Evolutionary conservation across 2,797 vertebrate genomes (phyloP).

Genomic region (Silurus lanzhouensis): DNA sequence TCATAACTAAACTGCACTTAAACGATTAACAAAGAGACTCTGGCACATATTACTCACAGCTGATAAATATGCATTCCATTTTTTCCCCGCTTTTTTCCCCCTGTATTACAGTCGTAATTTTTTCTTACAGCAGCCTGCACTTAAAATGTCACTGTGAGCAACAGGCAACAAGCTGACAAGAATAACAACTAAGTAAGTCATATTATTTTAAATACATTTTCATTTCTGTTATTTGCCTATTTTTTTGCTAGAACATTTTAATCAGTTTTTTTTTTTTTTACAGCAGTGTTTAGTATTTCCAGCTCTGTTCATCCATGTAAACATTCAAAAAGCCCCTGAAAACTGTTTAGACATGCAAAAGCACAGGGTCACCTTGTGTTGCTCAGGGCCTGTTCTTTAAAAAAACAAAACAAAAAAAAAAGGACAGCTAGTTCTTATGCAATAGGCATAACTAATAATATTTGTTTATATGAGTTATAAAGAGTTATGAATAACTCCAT

Average conservation of each 20-base stretch:
- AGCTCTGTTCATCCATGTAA: conserved; percentile 15
- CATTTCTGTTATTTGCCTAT: background rate
- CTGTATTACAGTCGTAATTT: background rate
- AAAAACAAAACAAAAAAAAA: background rate
- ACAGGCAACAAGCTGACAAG: background rate
- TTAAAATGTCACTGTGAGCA: conserved; percentile 5
- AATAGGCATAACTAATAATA: background rate
- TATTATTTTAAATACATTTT: background rate
- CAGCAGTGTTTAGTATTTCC: conserved; percentile 25
- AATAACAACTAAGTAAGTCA: background rate
- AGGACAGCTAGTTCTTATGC: background rate
- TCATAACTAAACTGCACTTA: background rate
- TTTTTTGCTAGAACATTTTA: conserved; percentile 9
- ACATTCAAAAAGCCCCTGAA: conserved; percentile 7
- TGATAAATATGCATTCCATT: background rate
- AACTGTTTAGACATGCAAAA: conserved; percentile 39
- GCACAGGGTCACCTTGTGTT: conserved; percentile 35
- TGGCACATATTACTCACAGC: too few species aligned
- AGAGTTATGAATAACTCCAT: background rate
- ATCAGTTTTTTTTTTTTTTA: background rate
- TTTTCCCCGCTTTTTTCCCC: background rate
- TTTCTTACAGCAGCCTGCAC: background rate
- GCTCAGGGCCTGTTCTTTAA: conserved; percentile 20
- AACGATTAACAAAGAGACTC: background rate
- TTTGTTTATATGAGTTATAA: background rate